Conservation (phyloP, 2,113 vertebrate genomes). For the rabbit (Oryctolagus cuniculus) region DNA sequence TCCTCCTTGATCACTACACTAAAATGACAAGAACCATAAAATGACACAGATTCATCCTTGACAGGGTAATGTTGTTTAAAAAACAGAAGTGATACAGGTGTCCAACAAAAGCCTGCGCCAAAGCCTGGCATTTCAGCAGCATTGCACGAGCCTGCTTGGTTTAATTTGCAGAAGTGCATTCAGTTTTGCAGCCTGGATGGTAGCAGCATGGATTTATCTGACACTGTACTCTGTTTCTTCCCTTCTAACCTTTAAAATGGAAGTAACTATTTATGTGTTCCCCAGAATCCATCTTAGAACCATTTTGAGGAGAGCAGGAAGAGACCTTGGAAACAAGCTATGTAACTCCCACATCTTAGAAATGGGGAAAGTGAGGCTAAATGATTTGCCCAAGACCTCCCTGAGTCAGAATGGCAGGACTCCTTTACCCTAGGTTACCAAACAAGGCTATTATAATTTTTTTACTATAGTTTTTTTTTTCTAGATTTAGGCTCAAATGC, state of each 20-base stretch:
- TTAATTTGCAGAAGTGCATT: slow-evolving; percentile 41
- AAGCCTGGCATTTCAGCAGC: slow-evolving; percentile 39
- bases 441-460: neutral
- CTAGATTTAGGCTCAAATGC: neutral
- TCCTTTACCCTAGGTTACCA: neutral
- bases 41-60: slow-evolving; percentile 70
- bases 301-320: neutral
- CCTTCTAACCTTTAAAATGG: slow-evolving; percentile 47
- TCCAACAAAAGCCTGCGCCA: neutral
- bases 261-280: neutral
- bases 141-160: neutral
- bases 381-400: neutral
- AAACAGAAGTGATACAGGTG: slow-evolving; percentile 59
- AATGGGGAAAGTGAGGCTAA: neutral
- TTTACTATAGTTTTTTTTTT: neutral
- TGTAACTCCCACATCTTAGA: neutral
- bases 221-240: neutral
- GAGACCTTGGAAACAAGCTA: neutral
- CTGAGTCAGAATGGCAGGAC: neutral
- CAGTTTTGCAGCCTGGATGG: neutral
- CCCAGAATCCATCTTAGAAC: slow-evolving; percentile 51
- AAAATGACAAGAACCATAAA: slow-evolving; percentile 64
- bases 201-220: neutral
- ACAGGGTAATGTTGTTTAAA: slow-evolving; percentile 71
- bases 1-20: slow-evolving; percentile 16